Base-by-base conservation (phyloP, 2,888 invertebrate genomes). In the Schizotus pectinicornis region DNA sequence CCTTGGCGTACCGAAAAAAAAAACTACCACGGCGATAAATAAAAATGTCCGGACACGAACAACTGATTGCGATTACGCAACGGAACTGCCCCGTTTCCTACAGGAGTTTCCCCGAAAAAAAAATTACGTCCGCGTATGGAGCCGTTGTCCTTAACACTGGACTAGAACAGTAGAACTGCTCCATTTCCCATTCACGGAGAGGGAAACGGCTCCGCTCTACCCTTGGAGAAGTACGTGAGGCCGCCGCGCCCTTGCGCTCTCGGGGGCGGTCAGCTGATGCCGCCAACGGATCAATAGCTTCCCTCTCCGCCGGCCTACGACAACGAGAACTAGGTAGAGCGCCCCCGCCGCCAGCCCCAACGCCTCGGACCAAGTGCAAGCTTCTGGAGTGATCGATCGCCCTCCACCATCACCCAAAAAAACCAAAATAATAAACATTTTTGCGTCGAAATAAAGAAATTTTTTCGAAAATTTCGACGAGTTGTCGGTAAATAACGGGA, bases 201-300 rank as follows among this genome's bases (percentile, higher is more conserved):
- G 52, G 43, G 53, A 58, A 58, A 14, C 32, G 49, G 45, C 11
- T 8, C 41, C 54, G 35, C 38, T 46, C 56, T 51, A 51, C 43
- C 56, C 56, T 56, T 56, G 56, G 9, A 7, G 22, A 12, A 11
- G 52, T 56, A 60, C 52, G 60, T 60, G 60, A 47, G 52, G 46
- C 47, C 45, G 45, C 52, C 56, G 55, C 55, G 60, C 60, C 60
- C 60, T 60, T 60, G 60, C 60, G 56, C 60, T 43, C 41, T 52
- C 59, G 61, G 56, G 58, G 64, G 57, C 67, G 66, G 70, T 70
- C 72, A 72, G 71, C 73, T 70, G 73, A 71, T 71, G 61, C 56
- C 55, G 58, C 60, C 61, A 65, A 60, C 64, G 69, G n/a, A 70
- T 66, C 67, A 62, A 63, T 61, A 62, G 62, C 57, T 60, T 57